These are phyloP conservation scores for Zygothrica quintamaculata DNA, from an alignment of 2,888 invertebrate genomes.

Conservation along the genomic window DNA sequence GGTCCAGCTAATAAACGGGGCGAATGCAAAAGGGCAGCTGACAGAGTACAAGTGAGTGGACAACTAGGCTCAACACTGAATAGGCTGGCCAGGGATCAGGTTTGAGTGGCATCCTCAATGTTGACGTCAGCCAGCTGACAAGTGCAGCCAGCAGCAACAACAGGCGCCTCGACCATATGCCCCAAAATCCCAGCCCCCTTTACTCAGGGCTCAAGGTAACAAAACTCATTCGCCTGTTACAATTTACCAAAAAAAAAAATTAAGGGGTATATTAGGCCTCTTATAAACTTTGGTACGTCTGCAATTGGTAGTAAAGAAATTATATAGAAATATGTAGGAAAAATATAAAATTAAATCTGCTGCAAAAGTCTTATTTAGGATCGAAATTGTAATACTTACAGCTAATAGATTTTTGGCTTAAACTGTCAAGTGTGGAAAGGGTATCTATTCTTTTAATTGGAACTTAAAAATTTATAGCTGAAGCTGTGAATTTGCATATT, in stretches of 20 bases:
- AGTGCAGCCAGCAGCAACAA: slow-evolving; percentile 14
- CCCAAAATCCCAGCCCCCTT: background rate
- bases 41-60: slow-evolving; percentile 41
- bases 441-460: slow-evolving; percentile 17
- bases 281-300: no score
- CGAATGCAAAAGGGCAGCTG: slow-evolving; percentile 18
- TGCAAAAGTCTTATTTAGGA: no score
- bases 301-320: no score
- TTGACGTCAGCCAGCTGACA: slow-evolving; percentile 39
- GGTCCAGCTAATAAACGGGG: slow-evolving; percentile 49
- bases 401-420: no score
- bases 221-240: slow-evolving; percentile 18
- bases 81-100: slow-evolving; percentile 46
- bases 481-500: slow-evolving; percentile 66
- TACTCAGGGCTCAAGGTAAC: slow-evolving; percentile 25
- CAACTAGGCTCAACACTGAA: slow-evolving; percentile 51
- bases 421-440: background rate
- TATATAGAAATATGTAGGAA: no score
- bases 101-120: slow-evolving; percentile 20
- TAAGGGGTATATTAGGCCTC: background rate
- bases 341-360: no score
- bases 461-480: slow-evolving; percentile 18
- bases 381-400: no score
- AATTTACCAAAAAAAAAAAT: no score
- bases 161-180: background rate